Base-by-base conservation (phyloP, 1,140 invertebrate species). In the Pollicipes pollicipes region DNA sequence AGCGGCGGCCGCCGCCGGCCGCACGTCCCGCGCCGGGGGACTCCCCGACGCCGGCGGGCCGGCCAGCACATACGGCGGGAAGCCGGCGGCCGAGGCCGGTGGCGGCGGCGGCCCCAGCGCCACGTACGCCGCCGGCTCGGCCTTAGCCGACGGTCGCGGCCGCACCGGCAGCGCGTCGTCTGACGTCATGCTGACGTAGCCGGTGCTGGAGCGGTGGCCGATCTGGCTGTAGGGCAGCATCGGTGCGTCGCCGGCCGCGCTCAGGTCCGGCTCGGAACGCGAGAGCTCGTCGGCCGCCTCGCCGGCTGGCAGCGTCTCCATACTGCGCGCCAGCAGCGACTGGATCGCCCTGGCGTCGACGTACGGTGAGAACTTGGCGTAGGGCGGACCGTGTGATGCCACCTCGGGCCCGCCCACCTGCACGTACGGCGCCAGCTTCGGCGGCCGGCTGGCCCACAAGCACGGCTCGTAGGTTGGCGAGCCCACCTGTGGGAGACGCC, bases 81-180 rank as follows among this genome's bases (percentile, higher is more conserved):
- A 27, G 63, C 68, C 71, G 67, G 64, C 31, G 10, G 68, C 21
- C 28, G n/a, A 68, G 63, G 30, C 32, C 24, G 29, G 68, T 26
- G 58, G 58, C 64, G 31, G 73, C 67, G n/a, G 21, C 37, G 26
- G 69, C 27, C 24, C 31, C 28, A 28, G n/a, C 21, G 35, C 35
- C 35, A 30, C 37, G 31, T 13, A 30, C 32, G 45, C 29, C 72
- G 29, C 70, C 24, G 6, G 45, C 45, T 10, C 13, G 13, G 2
- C 17, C 45, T 58, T 21, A 2, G 8, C 45, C 10, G 45, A 2
- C 8, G 45, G 45, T 21, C 13, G 45, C 45, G 45, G 45, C 45
- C 13, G 45, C 45, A 24, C 13, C 17, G 17, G 45, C 45, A 58
- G 6, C 45, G 45, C 45, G 2, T 58, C 45, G 24, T 58, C 45